Conservation (phyloP, 2,113 vertebrate species). For the Procavia capensis region DNA sequence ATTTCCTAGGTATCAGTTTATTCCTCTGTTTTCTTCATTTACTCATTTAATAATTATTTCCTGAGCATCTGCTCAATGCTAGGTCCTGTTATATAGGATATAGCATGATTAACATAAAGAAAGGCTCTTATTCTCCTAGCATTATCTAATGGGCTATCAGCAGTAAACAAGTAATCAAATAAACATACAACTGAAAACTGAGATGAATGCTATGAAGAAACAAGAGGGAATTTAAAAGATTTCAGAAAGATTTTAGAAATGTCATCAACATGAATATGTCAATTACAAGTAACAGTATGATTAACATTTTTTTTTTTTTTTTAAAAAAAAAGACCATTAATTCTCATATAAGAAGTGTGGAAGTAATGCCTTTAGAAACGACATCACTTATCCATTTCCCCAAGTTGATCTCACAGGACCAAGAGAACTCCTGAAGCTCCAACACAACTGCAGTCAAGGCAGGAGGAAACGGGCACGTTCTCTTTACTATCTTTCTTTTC, state of each 20-base stretch:
- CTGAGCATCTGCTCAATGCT: background rate
- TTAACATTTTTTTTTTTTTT: background rate
- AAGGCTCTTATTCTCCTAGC: background rate
- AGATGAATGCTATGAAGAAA: conserved; percentile 36
- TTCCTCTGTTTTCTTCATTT: conserved; percentile 40
- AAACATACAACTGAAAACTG: background rate
- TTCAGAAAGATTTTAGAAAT: background rate
- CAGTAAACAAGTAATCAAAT: conserved; percentile 38
- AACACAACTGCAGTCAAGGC: background rate
- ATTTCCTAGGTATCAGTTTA: background rate
- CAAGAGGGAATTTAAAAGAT: conserved; percentile 22
- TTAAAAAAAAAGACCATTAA: conserved; percentile 17
- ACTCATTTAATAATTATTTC: conserved; percentile 51
- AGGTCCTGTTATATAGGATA: background rate
- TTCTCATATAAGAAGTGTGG: background rate
- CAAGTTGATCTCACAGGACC: background rate
- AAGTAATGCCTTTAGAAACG: conserved; percentile 24
- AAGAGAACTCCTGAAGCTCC: background rate
- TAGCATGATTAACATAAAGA: conserved; percentile 24
- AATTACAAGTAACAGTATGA: conserved; percentile 42
- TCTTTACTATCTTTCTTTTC: background rate
- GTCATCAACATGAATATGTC: conserved; percentile 31
- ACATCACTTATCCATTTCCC: background rate
- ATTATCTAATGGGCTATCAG: background rate
- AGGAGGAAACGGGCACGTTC: background rate